Base-by-base conservation (phyloP, 1,140 invertebrate genomes). In the Megalonaias nervosa region DNA sequence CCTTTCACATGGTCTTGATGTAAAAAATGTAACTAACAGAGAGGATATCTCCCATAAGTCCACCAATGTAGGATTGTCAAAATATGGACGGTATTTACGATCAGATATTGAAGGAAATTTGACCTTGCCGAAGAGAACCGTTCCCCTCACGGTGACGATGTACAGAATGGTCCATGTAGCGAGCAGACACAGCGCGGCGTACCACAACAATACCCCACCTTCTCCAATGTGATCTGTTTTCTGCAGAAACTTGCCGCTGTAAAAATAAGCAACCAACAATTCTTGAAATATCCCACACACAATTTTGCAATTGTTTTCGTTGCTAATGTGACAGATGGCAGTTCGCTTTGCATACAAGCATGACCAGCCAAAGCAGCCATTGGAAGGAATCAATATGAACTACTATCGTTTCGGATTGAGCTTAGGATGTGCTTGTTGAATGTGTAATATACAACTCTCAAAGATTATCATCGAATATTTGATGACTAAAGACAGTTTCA, bases 221-320 rank as follows among this genome's bases (percentile, higher is more conserved):
- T 84, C 74, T 15, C 81, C 84, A 59, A 89, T 87, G 67, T 85
- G 81, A 17, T 83, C 75, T 1, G 84, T 82, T 48, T 83, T 77
- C 68, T 87, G 86, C n/a, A 89, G 81, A 66, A 89, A 87, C n/a
- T 84, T 74, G 17, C 84, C 81, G n/a, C 88, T 89, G 82, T 19
- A 83, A 81, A 56, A 77, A 56, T 31, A 71, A 56, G n/a, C 64
- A 58, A 75, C 31, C 31, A 58, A 56, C 16, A 23, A 67, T n/a
- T 21, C 68, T 14, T 58, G 23, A 21, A 58, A 70, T 38, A 48
- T 31, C n/a, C 23, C n/a, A 17, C 14, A 26, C 4, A 62, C 19
- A 23, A 15, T 62, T n/a, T 23, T n/a, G 0, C 9, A 31, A 62
- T 62, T 19, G 4, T 38, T 19, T 14, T 31, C 66, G 23, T 26